A percentile compares a stretch with the other conserved stretches of the same genome.
phyloP scores from a whole-genome alignment of 2,888 invertebrate species.

The Diploptera punctata region DNA sequence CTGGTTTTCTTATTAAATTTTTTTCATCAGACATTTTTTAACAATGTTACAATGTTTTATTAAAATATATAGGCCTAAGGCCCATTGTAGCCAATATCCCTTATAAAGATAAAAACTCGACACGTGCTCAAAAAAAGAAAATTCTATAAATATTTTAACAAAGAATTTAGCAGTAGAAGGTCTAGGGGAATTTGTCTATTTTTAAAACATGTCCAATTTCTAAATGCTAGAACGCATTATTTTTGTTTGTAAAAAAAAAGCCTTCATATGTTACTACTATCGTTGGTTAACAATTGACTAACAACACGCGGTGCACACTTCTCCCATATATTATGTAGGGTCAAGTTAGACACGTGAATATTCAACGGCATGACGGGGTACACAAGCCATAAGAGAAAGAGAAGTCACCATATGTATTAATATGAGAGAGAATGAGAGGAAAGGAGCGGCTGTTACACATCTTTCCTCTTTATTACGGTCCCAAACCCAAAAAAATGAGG shows the following conservation, averaged over 20 bases:
- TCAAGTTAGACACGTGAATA: background rate
- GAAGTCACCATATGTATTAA: too few species aligned
- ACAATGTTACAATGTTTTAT: too few species aligned
- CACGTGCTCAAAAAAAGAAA: too few species aligned
- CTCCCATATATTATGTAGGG: slow-evolving; percentile 13
- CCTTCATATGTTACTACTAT: background rate
- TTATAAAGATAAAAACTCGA: too few species aligned
- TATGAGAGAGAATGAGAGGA: background rate
- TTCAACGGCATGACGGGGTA: background rate
- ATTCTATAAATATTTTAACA: too few species aligned
- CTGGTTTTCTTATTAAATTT: too few species aligned
- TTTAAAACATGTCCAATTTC: too few species aligned
- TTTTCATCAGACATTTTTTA: too few species aligned
- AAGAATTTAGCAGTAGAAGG: too few species aligned
- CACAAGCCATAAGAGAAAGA: background rate
- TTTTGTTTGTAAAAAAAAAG: background rate
- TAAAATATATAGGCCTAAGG: too few species aligned
- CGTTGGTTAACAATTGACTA: slow-evolving; percentile 1
- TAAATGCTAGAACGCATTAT: background rate
- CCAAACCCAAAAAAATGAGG: background rate
- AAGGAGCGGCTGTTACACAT: background rate
- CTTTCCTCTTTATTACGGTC: background rate
- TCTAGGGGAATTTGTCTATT: too few species aligned
- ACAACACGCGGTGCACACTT: slow-evolving; percentile 19
- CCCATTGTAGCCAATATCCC: too few species aligned